Percentiles rank a stretch among this genome's conserved stretches.
phyloP scores from a whole-genome alignment of 2,113 vertebrate species.

The Xenopus borealis region DNA sequence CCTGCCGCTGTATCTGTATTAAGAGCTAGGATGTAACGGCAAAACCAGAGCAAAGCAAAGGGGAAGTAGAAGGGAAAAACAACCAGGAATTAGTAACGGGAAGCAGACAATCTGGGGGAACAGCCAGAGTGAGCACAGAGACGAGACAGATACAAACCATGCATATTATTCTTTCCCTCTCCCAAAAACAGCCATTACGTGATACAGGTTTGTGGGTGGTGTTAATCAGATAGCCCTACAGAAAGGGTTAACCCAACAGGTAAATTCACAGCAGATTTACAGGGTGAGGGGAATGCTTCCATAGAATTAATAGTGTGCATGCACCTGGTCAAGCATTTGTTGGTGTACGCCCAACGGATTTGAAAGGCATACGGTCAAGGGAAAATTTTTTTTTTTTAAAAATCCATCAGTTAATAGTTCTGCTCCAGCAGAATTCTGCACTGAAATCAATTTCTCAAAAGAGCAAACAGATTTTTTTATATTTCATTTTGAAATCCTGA shows the following conservation, averaged over 20 bases:
- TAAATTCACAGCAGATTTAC: slow-evolving; percentile 33
- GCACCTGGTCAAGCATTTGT: no score
- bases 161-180: slow-evolving; percentile 25
- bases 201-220: neutral
- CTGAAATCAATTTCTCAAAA: no score
- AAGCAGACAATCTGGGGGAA: slow-evolving; percentile 71
- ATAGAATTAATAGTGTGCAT: no score
- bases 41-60: slow-evolving; percentile 75
- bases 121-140: slow-evolving; percentile 62
- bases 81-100: slow-evolving; percentile 78
- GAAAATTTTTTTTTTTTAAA: no score
- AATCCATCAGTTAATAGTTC: no score
- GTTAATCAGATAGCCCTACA: no score
- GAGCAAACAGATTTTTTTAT: no score
- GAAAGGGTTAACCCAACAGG: slow-evolving; percentile 11
- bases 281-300: no score
- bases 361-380: no score
- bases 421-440: no score
- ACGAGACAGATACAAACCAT: slow-evolving; percentile 10
- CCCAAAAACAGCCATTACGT: slow-evolving; percentile 8
- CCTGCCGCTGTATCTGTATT: slow-evolving; percentile 94
- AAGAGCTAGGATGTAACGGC: slow-evolving; percentile 95
- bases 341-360: no score
- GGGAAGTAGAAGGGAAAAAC: slow-evolving; percentile 68
- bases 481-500: no score